A percentile compares a stretch with the other conserved stretches of the same genome.
phyloP scores from a whole-genome alignment of 1,140 invertebrate genomes.

The Gonioctena quinquepunctata region DNA sequence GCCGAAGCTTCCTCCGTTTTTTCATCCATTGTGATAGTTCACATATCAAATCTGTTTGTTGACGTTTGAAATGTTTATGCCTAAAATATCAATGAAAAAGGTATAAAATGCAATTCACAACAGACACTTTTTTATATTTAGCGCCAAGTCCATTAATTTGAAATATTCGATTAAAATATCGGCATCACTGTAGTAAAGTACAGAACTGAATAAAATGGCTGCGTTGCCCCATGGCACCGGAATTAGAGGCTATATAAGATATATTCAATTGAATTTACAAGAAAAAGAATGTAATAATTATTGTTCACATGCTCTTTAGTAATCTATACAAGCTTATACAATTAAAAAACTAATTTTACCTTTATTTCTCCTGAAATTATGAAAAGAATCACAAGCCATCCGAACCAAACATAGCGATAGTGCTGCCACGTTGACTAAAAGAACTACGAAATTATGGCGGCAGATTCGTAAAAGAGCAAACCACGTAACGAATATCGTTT shows the following conservation, averaged over 20 bases:
- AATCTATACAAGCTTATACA: constrained; percentile 8
- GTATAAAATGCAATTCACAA: constrained; percentile 18
- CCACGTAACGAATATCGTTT: too few relatives aligned
- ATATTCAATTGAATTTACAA: neutral
- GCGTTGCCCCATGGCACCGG: constrained; percentile 32
- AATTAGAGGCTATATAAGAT: constrained; percentile 26
- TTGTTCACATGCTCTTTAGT: neutral
- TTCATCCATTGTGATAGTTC: too few relatives aligned
- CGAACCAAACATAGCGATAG: constrained; percentile 42
- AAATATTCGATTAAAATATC: constrained; percentile 30
- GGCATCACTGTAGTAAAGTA: constrained; percentile 28
- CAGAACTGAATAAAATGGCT: constrained; percentile 34
- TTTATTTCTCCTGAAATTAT: constrained; percentile 20
- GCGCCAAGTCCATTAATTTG: constrained; percentile 36
- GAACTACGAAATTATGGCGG: constrained; percentile 18
- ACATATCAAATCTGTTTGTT: constrained; percentile 23
- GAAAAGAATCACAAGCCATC: constrained; percentile 36
- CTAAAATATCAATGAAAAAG: constrained; percentile 19
- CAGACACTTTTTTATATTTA: constrained; percentile 35
- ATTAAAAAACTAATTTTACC: constrained; percentile 13
- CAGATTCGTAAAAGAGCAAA: constrained; percentile 23
- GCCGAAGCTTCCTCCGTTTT: neutral
- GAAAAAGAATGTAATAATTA: neutral
- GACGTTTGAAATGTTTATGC: constrained; percentile 15
- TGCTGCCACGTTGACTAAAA: constrained; percentile 37